Evolutionary conservation across 2,113 vertebrate species (phyloP).

Genomic region (human): GRCh38 chr18:47044001-47044500

Average conservation of each 20-base stretch:
- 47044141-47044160: too few species aligned
- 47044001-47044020: not conserved
- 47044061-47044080: conserved; percentile 3
- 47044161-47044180: too few species aligned
- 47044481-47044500: not conserved
- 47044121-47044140: too few species aligned
- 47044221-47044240: too few species aligned
- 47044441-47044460: not conserved
- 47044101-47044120: too few species aligned
- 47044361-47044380: not conserved
- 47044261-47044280: too few species aligned
- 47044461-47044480: not conserved
- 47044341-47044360: not conserved
- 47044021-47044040: not conserved
- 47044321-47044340: fast-evolving
- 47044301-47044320: not conserved
- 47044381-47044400: not conserved
- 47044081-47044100: not conserved
- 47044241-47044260: too few species aligned
- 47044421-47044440: not conserved
- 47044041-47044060: not conserved
- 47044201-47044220: too few species aligned
- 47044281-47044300: not conserved
- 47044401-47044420: not conserved
- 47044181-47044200: too few species aligned